phyloP scores from a whole-genome alignment of 2,113 vertebrate genomes.

The Chlamydotis undulata region DNA sequence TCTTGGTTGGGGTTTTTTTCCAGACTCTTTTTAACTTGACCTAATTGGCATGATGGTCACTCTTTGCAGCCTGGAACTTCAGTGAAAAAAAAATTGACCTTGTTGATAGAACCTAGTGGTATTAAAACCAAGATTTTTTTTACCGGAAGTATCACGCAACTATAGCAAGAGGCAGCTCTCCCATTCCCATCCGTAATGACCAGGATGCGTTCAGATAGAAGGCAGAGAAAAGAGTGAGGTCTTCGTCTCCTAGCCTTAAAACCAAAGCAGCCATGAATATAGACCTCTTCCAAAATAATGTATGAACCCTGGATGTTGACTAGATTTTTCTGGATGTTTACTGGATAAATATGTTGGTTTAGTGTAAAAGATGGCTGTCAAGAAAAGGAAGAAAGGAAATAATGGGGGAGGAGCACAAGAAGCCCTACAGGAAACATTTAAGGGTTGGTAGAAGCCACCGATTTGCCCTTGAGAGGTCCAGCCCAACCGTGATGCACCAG shows the following conservation, averaged over 20 bases:
- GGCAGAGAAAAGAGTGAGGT: background rate
- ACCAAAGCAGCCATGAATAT: background rate
- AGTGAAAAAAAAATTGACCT: background rate
- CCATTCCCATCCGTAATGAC: background rate
- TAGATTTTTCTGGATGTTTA: background rate
- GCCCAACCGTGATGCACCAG: background rate
- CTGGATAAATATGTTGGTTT: background rate
- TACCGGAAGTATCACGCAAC: background rate
- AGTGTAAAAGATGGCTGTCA: background rate
- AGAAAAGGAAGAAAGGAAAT: background rate
- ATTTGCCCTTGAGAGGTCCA: background rate
- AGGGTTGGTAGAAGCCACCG: background rate
- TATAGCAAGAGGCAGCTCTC: background rate
- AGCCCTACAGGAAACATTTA: background rate
- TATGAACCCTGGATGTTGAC: background rate
- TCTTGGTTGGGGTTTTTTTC: background rate
- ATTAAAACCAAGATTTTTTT: background rate
- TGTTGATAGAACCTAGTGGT: background rate
- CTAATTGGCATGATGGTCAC: background rate
- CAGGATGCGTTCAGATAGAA: fast-evolving
- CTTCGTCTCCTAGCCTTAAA: background rate
- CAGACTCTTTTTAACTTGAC: background rate
- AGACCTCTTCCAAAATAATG: background rate
- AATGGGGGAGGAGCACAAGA: background rate
- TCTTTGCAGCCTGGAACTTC: background rate